A percentile compares a stretch with the other conserved stretches of the same genome.
Conservation (phyloP, 2,797 vertebrate species). For the Gadopsis bispinosus region DNA sequence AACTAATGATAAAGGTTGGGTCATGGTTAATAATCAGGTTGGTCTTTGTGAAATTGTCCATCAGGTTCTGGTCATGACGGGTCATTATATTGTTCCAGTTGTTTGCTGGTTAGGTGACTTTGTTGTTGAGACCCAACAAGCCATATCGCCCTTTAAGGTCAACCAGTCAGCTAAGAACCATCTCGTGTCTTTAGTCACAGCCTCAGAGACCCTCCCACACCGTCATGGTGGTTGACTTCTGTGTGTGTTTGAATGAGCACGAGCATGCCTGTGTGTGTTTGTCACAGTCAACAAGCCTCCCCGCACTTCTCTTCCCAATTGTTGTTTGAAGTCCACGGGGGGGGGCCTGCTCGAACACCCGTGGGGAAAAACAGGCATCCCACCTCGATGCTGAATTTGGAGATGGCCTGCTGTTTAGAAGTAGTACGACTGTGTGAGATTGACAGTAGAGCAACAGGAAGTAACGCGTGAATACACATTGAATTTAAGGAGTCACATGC, state of each 20-base stretch:
- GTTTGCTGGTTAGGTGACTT: slow-evolving; percentile 37
- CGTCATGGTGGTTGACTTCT: slow-evolving; percentile 62
- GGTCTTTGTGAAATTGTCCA: neutral
- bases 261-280: slow-evolving; percentile 48
- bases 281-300: slow-evolving; percentile 63
- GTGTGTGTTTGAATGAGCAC: slow-evolving; percentile 51
- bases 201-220: slow-evolving; percentile 55
- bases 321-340: slow-evolving; percentile 60
- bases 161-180: slow-evolving; percentile 58
- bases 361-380: slow-evolving; percentile 63
- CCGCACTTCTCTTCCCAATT: slow-evolving; percentile 30
- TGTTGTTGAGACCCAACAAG: slow-evolving; percentile 54
- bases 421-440: slow-evolving; percentile 67
- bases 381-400: slow-evolving; percentile 81
- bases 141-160: slow-evolving; percentile 58
- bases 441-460: slow-evolving; percentile 46
- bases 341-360: slow-evolving; percentile 42
- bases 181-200: slow-evolving; percentile 56
- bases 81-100: slow-evolving; percentile 44
- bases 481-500: slow-evolving; percentile 8
- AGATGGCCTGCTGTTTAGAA: slow-evolving; percentile 75
- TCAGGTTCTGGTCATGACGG: neutral
- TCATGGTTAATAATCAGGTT: slow-evolving; percentile 1
- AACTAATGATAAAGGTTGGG: neutral
- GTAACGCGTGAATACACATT: slow-evolving; percentile 43